Evolutionary conservation across 2,797 vertebrate species (phyloP), one percentile per base, ranked within the genome.

Genomic region (Tenualosa thibaudeaui): DNA sequence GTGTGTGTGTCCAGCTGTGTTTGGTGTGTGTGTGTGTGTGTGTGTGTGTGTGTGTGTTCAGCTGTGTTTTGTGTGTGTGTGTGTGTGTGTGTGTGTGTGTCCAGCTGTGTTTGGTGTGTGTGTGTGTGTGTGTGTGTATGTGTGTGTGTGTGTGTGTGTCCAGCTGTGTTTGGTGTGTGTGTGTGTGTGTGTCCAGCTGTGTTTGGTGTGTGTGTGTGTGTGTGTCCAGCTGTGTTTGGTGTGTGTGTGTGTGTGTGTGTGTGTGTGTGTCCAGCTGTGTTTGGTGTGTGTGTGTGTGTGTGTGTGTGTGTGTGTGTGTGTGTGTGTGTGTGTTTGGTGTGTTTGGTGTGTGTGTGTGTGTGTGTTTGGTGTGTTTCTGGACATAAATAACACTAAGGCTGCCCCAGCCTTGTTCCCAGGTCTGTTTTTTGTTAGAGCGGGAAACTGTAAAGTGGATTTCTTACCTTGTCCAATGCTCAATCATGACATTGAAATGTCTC

Each of bases 401-500:
- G 31, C 82, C 19, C 37, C 22, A 22, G 15, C 56, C 31, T 40
- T 62, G 54, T 83, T 60, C 82, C 82, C 58, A 46, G 82, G 56
- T 56, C 82, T 83, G 82, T 37, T 83, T 83, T 83, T 22, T 31
- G 51, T 83, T 83, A 62, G 56, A 37, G n/a, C 12, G 31, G 68
- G 56, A 15, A 75, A 62, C 19, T 43, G 82, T 58, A 62, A 62
- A 62, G 43, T 40, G 37, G 19, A 46, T 83, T 50, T 43, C 13
- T 43, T 62, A 83, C 56, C 82, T 62, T 46, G 46, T 24, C 5
- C 31, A 24, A 50, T 51, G 12, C 60, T 49, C 40, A 43, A 83
- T 65, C 82, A 68, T 26, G 56, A 68, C 82, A 68, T 65, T 83
- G 82, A 84, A 84, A 84, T 75, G 68, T 75, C 68, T 75, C 3